These are phyloP conservation scores for Muntiacus reevesi DNA, from an alignment of 2,113 vertebrate genomes.

Conservation along the genomic window DNA sequence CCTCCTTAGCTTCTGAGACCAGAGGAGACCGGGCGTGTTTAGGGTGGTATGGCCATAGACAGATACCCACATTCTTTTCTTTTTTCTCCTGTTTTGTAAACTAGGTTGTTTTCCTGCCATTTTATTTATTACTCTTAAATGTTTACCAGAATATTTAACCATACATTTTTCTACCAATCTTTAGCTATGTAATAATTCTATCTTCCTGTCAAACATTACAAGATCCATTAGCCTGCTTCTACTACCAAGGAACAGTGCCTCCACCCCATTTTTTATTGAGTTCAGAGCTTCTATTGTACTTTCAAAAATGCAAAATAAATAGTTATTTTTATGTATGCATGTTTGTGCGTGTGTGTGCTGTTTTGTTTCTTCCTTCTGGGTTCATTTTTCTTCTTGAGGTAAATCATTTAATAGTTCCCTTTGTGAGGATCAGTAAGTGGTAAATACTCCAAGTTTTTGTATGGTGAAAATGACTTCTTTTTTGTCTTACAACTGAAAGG, in stretches of 20 bases:
- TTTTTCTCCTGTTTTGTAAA: not conserved
- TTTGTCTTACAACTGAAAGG: conserved; percentile 12
- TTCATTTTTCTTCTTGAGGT: conserved; percentile 1
- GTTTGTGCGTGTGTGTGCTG: not conserved
- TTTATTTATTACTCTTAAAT: conserved; percentile 5
- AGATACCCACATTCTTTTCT: not conserved
- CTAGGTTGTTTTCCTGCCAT: not conserved
- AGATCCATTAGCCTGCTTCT: not conserved
- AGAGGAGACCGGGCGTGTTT: not conserved
- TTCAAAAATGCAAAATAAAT: not conserved
- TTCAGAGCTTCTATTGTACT: not conserved
- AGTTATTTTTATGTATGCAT: not conserved
- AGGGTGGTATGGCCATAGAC: not conserved
- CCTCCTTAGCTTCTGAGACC: not conserved
- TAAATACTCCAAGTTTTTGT: not conserved
- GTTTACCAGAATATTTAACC: conserved; percentile 26
- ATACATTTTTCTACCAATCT: not conserved
- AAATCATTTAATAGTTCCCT: not conserved
- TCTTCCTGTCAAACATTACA: not conserved
- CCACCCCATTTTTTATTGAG: not conserved
- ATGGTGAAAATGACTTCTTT: not conserved
- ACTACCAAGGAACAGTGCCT: not conserved
- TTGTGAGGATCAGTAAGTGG: not conserved
- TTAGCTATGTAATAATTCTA: conserved; percentile 3
- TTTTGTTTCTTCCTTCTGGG: not conserved